Conservation (phyloP, 1,140 invertebrate species). For the Phymastichus coffea region DNA sequence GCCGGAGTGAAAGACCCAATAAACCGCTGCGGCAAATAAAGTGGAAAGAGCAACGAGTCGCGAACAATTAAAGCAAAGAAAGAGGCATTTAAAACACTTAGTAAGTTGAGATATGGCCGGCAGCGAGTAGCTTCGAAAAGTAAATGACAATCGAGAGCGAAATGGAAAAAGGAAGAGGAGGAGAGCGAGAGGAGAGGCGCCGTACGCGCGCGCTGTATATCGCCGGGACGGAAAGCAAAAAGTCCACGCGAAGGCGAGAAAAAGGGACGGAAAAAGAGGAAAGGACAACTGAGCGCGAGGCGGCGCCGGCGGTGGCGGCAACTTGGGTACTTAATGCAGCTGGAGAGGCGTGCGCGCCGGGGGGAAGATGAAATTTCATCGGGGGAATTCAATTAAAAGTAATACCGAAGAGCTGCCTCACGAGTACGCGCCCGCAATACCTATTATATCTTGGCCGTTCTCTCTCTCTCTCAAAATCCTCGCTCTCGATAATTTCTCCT, state of each 20-base stretch:
- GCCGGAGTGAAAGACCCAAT: not conserved
- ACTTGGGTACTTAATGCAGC: conserved; percentile 38
- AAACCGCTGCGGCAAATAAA: not conserved
- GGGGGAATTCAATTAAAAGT: conserved; percentile 54
- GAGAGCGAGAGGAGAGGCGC: too few relatives aligned
- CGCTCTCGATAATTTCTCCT: too few relatives aligned
- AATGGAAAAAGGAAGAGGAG: conserved; percentile 9
- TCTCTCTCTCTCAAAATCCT: too few relatives aligned
- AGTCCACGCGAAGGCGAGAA: too few relatives aligned
- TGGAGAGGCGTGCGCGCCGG: conserved; percentile 23
- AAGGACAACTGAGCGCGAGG: conserved; percentile 32
- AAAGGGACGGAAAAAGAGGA: conserved; percentile 13
- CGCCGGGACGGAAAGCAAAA: too few relatives aligned
- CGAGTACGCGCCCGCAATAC: too few relatives aligned
- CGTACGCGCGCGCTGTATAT: too few relatives aligned
- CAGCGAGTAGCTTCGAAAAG: conserved; percentile 6
- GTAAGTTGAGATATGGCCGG: not conserved
- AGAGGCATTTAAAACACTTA: conserved; percentile 8
- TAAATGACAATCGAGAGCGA: not conserved
- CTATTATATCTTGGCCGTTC: too few relatives aligned
- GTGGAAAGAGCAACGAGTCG: not conserved
- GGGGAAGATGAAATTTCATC: conserved; percentile 50
- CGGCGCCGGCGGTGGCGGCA: too few relatives aligned
- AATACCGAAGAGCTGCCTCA: conserved; percentile 36
- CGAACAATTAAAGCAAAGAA: conserved; percentile 10